Percentiles rank a stretch among this genome's conserved stretches.
Evolutionary conservation across 2,888 invertebrate genomes (phyloP).

Genomic region (Yponomeuta evonymella): DNA sequence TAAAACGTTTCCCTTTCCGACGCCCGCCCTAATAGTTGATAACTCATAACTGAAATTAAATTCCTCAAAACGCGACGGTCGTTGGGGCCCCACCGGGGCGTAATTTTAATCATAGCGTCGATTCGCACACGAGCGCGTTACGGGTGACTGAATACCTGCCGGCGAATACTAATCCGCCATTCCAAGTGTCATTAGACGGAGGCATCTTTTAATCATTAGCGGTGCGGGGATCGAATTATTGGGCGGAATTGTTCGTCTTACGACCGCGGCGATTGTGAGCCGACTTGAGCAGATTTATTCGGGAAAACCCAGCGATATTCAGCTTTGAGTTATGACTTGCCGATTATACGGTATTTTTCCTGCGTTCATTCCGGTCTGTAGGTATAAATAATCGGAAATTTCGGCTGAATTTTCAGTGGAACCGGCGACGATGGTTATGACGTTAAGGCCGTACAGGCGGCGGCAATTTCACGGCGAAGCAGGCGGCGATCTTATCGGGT

Average conservation of each 20-base stretch:
- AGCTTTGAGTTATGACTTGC: background rate
- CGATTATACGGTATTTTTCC: conserved; percentile 1
- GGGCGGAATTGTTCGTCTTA: conserved; percentile 24
- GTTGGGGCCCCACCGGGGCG: background rate
- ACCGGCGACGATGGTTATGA: background rate
- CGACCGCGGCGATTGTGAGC: conserved; percentile 38
- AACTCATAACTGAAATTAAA: background rate
- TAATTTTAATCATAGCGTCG: conserved; percentile 5
- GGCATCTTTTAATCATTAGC: conserved; percentile 18
- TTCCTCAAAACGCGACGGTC: background rate
- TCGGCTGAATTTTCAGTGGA: background rate
- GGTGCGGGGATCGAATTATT: conserved; percentile 11
- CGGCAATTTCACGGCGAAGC: background rate
- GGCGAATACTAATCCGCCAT: conserved; percentile 3
- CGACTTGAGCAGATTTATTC: conserved; percentile 19
- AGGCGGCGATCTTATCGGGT: background rate
- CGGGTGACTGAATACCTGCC: conserved; percentile 8
- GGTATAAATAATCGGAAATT: background rate
- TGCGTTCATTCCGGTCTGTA: background rate
- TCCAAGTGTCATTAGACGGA: conserved; percentile 11
- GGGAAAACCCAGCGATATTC: background rate
- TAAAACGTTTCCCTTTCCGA: background rate
- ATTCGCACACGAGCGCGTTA: background rate
- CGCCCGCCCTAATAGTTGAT: background rate
- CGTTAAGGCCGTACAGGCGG: background rate